Evolutionary conservation across 2,113 vertebrate genomes (phyloP).

Genomic region (Erythrocebus patas): DNA sequence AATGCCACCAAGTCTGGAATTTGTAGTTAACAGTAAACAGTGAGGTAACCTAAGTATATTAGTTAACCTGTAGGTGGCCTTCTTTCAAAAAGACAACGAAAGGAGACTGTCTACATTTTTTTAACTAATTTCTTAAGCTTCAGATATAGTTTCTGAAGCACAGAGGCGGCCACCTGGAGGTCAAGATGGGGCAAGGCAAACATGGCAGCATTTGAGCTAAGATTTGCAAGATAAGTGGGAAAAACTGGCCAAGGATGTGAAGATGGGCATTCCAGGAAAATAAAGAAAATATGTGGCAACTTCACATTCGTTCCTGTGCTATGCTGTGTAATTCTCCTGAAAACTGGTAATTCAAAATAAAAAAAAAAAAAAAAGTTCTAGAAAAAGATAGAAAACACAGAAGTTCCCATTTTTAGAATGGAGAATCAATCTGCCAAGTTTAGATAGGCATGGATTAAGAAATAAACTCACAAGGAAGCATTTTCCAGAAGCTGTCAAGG

Average conservation of each 20-base stretch:
- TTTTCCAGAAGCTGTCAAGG: neutral
- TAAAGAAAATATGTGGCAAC: neutral
- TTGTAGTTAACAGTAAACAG: neutral
- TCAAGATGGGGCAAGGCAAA: rapidly evolving
- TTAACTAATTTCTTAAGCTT: neutral
- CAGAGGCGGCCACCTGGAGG: neutral
- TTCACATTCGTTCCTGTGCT: neutral
- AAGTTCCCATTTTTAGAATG: neutral
- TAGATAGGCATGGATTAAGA: neutral
- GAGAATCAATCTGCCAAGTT: neutral
- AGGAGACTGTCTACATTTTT: neutral
- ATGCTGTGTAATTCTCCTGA: neutral
- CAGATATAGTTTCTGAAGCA: neutral
- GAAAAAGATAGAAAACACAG: neutral
- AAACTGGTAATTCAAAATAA: neutral
- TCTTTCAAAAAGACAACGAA: neutral
- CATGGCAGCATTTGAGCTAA: neutral
- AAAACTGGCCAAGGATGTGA: neutral
- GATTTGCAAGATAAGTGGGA: neutral
- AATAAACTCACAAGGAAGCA: neutral
- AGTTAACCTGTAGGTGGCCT: neutral
- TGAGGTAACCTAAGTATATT: neutral
- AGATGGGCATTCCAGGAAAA: neutral
- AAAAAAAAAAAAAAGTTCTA: neutral
- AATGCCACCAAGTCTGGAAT: neutral